phyloP scores from a whole-genome alignment of 1,140 invertebrate genomes.

The Euura lappo region DNA sequence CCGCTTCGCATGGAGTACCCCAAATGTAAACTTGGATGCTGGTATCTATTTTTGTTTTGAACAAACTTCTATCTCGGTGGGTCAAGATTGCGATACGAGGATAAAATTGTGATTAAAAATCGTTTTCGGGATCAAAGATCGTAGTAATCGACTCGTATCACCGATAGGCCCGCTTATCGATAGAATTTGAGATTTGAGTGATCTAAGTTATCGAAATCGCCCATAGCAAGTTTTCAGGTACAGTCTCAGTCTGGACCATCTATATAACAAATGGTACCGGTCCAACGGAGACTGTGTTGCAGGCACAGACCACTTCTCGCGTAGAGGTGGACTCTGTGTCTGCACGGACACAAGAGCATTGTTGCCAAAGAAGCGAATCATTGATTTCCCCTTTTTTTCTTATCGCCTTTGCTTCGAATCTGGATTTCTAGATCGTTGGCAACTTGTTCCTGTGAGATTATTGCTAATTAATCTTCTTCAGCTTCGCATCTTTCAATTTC shows the following conservation, averaged over 20 bases:
- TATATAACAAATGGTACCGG: constrained; percentile 27
- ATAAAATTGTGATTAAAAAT: too few species aligned
- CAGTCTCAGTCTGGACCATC: constrained; percentile 47
- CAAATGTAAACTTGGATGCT: not conserved
- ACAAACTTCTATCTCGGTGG: constrained; percentile 10
- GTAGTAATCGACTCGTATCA: too few species aligned
- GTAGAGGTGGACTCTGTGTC: constrained; percentile 65
- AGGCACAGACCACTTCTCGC: constrained; percentile 66
- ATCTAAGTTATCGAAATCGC: constrained; percentile 37
- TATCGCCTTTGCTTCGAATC: too few species aligned
- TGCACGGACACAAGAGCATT: constrained; percentile 59
- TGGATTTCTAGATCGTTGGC: constrained; percentile 1
- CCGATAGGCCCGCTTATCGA: too few species aligned
- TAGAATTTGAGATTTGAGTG: not conserved
- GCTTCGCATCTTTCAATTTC: constrained; percentile 28
- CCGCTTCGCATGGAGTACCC: too few species aligned
- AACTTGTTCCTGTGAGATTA: constrained; percentile 52
- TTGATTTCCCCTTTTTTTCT: not conserved
- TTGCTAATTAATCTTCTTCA: constrained; percentile 54
- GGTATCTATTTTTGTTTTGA: constrained; percentile 17
- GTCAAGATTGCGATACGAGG: not conserved
- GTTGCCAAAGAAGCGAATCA: constrained; percentile 15
- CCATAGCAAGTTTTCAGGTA: constrained; percentile 71
- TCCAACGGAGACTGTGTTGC: constrained; percentile 54
- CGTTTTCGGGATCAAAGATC: too few species aligned